phyloP scores from a whole-genome alignment of 2,797 vertebrate genomes.

The Megaceryle alcyon region DNA sequence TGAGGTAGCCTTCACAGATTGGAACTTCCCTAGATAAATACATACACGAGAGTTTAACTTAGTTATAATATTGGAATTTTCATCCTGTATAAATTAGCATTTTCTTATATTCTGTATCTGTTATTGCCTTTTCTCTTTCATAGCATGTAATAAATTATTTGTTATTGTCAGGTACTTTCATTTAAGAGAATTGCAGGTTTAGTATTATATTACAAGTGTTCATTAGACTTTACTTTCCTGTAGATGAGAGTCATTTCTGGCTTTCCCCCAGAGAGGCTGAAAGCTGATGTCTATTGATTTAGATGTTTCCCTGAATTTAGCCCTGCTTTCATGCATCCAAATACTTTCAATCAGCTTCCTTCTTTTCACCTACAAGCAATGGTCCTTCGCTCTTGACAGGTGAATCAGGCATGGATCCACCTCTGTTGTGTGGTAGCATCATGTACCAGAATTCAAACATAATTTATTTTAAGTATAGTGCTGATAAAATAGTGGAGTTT shows the following conservation, averaged over 20 bases:
- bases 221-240: conserved; percentile 12
- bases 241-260: conserved; percentile 18
- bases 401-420: neutral
- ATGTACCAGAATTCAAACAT: neutral
- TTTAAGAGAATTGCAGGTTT: conserved; percentile 42
- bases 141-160: conserved; percentile 24
- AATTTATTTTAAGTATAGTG: neutral
- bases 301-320: conserved; percentile 15
- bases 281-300: conserved; percentile 27
- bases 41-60: conserved; percentile 16
- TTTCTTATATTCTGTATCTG: conserved; percentile 16
- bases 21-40: neutral
- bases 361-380: neutral
- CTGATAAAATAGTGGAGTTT: neutral
- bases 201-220: conserved; percentile 2
- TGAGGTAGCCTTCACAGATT: neutral
- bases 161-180: conserved; percentile 28
- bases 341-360: neutral
- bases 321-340: neutral
- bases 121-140: conserved; percentile 53
- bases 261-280: neutral
- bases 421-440: fast-evolving
- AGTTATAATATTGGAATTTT: conserved; percentile 24
- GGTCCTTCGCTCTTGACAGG: neutral
- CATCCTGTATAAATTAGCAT: neutral